Percentiles rank a stretch among this genome's conserved stretches.
These are phyloP conservation scores for Diceros bicornis DNA, from an alignment of 2,797 vertebrate genomes.

Conservation along the genomic window DNA sequence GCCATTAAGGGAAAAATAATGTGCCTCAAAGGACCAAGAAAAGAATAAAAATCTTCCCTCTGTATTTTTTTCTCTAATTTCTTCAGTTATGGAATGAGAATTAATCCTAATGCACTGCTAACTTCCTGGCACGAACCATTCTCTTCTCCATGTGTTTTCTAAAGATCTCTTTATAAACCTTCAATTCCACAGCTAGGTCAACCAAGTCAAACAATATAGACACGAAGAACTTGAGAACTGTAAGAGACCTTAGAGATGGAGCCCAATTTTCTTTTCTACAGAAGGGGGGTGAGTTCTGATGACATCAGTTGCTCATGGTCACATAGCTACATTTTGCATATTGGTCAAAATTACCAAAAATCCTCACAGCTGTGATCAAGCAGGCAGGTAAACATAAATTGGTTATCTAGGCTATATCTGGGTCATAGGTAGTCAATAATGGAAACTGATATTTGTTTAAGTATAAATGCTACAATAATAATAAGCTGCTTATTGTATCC, in stretches of 20 bases:
- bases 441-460: neutral
- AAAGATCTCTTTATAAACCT: neutral
- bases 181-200: neutral
- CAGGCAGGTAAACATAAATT: neutral
- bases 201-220: neutral
- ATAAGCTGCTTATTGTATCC: neutral
- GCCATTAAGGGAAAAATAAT: neutral
- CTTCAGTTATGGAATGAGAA: constrained; percentile 20
- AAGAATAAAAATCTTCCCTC: neutral
- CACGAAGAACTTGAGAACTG: neutral
- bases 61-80: neutral
- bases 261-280: neutral
- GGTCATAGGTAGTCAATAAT: neutral
- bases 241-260: neutral
- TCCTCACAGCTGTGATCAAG: neutral
- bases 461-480: neutral
- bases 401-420: neutral
- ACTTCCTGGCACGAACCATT: neutral
- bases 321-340: neutral
- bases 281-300: neutral
- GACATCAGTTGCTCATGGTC: neutral
- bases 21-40: neutral
- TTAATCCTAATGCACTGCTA: neutral
- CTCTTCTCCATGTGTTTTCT: neutral
- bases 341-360: neutral